Percentiles rank a stretch among this genome's conserved stretches.
phyloP scores from a whole-genome alignment of 2,888 invertebrate genomes.

The Cartodere bifasciata region DNA sequence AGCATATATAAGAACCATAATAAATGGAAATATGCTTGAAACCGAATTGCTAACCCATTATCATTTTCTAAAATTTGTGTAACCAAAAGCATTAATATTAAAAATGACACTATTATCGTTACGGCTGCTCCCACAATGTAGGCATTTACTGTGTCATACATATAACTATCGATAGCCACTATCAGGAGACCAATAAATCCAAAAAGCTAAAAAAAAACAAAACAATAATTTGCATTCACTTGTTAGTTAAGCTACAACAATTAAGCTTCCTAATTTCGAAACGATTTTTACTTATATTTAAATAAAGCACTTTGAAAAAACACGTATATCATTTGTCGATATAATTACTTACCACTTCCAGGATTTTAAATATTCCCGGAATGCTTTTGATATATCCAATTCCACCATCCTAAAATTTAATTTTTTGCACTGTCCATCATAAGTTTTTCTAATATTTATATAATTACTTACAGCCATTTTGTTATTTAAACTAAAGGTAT shows the following conservation, averaged over 20 bases:
- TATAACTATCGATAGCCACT: constrained; percentile 8
- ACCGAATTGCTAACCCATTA: too few species aligned
- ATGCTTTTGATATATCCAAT: constrained; percentile 7
- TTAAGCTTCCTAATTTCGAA: too few species aligned
- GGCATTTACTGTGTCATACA: constrained; percentile 8
- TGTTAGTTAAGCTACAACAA: background rate
- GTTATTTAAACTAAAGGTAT: too few species aligned
- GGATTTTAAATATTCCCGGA: constrained; percentile 7
- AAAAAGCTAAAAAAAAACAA: constrained; percentile 11
- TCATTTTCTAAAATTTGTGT: constrained; percentile 8
- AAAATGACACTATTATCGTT: constrained; percentile 9
- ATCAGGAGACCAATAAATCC: constrained; percentile 13
- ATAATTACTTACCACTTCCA: constrained; percentile 8
- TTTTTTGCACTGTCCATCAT: too few species aligned
- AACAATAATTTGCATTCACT: constrained; percentile 1
- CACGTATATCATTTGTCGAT: too few species aligned
- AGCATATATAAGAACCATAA: constrained; percentile 14
- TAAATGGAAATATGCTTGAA: constrained; percentile 12
- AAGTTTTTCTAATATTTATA: too few species aligned
- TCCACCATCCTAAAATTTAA: too few species aligned
- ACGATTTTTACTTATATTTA: too few species aligned
- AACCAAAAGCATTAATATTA: constrained; percentile 12
- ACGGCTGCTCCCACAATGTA: constrained; percentile 12
- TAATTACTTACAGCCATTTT: too few species aligned
- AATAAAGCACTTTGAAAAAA: too few species aligned